Percentiles rank a stretch among this genome's conserved stretches.
phyloP scores from a whole-genome alignment of 2,797 vertebrate species.

The Anguilla marmorata region DNA sequence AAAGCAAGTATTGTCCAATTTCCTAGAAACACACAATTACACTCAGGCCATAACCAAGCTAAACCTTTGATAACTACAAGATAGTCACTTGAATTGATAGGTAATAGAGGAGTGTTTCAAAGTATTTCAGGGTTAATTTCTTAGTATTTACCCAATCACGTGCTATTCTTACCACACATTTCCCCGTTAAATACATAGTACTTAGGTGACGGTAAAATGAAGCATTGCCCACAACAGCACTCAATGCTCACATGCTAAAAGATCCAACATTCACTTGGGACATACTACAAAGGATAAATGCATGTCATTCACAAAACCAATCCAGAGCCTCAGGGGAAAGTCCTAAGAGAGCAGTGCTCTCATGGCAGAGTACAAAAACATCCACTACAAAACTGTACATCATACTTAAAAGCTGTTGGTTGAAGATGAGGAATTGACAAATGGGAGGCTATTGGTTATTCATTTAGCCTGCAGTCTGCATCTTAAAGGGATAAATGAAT shows the following conservation, averaged over 20 bases:
- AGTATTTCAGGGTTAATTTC: no score
- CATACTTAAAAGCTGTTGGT: neutral
- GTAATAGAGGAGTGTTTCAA: no score
- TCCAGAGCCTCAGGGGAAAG: neutral
- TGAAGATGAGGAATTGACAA: neutral
- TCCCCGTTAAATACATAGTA: no score
- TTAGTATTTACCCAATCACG: no score
- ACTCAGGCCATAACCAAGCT: no score
- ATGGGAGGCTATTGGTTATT: neutral
- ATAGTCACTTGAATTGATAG: no score
- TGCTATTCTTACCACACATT: no score
- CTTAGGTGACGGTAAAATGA: neutral
- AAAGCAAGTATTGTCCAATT: no score
- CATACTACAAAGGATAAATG: neutral
- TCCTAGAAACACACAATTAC: no score
- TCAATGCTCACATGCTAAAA: neutral
- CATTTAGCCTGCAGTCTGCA: neutral
- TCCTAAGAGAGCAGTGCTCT: neutral
- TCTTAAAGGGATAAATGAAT: neutral
- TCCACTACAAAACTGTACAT: neutral
- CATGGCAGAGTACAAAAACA: neutral
- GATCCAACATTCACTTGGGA: neutral
- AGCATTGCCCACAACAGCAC: neutral
- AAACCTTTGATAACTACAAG: no score
- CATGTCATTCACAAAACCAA: neutral